These are phyloP conservation scores for Acanthosepion pharaonis DNA, from an alignment of 2,888 invertebrate genomes.

Conservation along the genomic window DNA sequence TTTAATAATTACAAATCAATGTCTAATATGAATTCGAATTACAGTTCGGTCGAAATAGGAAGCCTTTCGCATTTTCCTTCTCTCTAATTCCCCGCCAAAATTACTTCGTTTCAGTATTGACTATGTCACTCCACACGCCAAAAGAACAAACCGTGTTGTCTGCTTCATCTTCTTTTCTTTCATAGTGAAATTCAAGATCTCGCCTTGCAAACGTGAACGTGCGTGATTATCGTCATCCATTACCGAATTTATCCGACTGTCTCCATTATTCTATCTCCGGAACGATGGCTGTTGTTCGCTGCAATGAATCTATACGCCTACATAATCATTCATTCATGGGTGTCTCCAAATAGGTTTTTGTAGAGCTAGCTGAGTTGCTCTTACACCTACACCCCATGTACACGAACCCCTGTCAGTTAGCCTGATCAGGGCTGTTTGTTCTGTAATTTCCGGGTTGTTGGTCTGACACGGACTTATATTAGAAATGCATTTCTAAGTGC, in stretches of 20 bases:
- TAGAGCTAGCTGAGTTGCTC: background rate
- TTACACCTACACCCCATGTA: background rate
- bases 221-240: background rate
- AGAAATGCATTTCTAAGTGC: background rate
- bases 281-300: background rate
- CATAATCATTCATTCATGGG: background rate
- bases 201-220: background rate
- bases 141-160: background rate
- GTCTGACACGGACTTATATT: background rate
- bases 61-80: background rate
- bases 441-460: background rate
- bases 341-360: background rate
- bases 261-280: background rate
- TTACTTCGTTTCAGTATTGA: background rate
- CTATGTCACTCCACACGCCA: background rate
- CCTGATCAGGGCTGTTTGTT: constrained; percentile 2
- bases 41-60: background rate
- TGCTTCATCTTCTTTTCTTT: background rate
- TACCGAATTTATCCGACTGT: constrained; percentile 15
- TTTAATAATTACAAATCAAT: background rate
- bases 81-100: background rate
- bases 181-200: constrained; percentile 2
- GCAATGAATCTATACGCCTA: background rate
- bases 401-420: background rate
- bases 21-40: background rate